Percentiles rank a stretch among this genome's conserved stretches.
These are phyloP conservation scores for Euwallacea similis DNA, from an alignment of 1,140 invertebrate species.

Conservation along the genomic window DNA sequence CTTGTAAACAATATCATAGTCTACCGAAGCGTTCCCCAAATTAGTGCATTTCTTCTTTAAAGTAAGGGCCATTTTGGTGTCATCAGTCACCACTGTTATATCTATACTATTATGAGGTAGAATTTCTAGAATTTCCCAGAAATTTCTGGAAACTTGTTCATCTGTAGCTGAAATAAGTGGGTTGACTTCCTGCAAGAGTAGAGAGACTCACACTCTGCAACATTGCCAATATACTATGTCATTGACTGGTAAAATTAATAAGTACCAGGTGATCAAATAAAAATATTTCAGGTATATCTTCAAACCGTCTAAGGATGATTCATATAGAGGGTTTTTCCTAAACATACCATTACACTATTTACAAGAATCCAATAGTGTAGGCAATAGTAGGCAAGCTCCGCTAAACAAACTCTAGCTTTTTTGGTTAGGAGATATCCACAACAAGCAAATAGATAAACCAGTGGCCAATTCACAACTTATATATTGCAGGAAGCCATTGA, in stretches of 20 bases:
- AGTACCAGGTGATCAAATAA: background rate
- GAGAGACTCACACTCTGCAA: background rate
- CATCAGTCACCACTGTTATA: background rate
- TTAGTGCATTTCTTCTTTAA: background rate
- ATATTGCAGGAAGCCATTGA: too few species aligned
- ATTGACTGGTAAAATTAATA: background rate
- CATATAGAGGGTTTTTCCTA: too few species aligned
- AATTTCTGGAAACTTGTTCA: background rate
- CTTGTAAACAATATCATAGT: background rate
- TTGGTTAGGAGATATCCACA: too few species aligned
- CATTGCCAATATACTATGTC: background rate
- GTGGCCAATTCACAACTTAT: too few species aligned
- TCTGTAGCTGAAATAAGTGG: background rate
- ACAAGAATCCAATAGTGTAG: too few species aligned
- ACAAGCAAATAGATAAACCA: too few species aligned
- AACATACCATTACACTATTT: too few species aligned
- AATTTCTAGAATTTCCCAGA: background rate
- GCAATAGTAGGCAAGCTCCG: too few species aligned
- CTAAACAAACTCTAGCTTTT: too few species aligned
- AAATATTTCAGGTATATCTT: background rate
- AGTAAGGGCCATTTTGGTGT: background rate
- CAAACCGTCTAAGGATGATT: background rate
- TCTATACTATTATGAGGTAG: background rate
- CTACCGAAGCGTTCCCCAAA: background rate
- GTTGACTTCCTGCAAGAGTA: background rate